Evolutionary conservation across 2,797 vertebrate species (phyloP), one percentile per base, ranked within the genome.

Genomic region (Fistularia tabacaria): DNA sequence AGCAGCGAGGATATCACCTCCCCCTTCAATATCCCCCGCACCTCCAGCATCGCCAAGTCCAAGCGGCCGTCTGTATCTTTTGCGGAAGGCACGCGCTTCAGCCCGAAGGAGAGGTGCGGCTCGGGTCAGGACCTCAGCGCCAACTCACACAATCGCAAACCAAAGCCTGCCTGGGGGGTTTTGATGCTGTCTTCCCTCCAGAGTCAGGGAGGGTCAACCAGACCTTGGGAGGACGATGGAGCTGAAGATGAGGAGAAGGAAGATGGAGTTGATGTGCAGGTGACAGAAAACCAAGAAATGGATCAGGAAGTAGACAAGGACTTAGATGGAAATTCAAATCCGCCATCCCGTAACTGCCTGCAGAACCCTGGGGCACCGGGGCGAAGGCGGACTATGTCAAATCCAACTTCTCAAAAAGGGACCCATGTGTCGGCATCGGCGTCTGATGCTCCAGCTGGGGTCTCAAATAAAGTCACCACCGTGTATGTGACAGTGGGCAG

Each of bases 11-110:
- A 98, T 0, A 85, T 92, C 52, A 87, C 91, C 0, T 92, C 91
- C 3, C 85, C 91, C 1, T 96, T 97, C 3, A 84, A 89, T 83
- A 98, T 99, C 77, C 97, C 97, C 0, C 94, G 96, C 37, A 99
- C 97, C 15, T 98, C 97, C 88, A 98, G 97, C 87, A 92, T 94
- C 0, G 95, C 95, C 55, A 95, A 95, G 76, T 87, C 94, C 75
- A 98, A 98, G 83, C 84, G 95, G 0, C 97, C 97, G 0, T 97
- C 97, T 0, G 96, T 99, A 51, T 98, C 96, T 45, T 99, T 99
- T n/a, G 96, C 97, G 0, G 95, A 99, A 79, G 97, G 96, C 10
- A 99, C 97, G 0, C 94, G 94, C 69, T 98, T 99, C 51, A 89
- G 77, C 39, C 74, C 92, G 0, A 94, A 93, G 70, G 90, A 90